These are phyloP conservation scores for Nothobranchius kuhntae DNA, from an alignment of 2,113 vertebrate genomes.

Conservation along the genomic window DNA sequence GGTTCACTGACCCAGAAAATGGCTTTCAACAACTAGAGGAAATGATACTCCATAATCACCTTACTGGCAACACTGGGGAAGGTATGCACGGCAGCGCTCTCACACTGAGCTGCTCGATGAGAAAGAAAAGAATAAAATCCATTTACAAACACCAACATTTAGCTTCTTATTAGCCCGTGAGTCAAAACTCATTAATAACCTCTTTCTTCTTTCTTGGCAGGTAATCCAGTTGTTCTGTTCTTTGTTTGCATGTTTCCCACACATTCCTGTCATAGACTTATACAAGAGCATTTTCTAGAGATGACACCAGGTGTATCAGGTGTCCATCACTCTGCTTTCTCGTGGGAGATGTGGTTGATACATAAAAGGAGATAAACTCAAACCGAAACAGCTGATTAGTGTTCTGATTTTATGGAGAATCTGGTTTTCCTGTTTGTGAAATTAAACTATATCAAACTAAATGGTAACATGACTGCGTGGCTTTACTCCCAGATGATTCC, in stretches of 20 bases:
- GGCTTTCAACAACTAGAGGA: constrained; percentile 86
- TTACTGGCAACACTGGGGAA: constrained; percentile 54
- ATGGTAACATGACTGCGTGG: no score
- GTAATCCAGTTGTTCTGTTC: constrained; percentile 3
- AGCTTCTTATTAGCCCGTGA: neutral
- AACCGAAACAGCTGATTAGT: neutral
- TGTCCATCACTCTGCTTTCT: constrained; percentile 39
- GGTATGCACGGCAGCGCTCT: constrained; percentile 41
- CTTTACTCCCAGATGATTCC: no score
- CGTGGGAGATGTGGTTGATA: constrained; percentile 25
- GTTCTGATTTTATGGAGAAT: neutral
- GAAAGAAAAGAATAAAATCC: no score
- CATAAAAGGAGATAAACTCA: neutral
- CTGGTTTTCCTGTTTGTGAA: accelerated
- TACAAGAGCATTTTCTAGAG: constrained; percentile 6
- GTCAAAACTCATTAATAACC: neutral
- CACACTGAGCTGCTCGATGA: constrained; percentile 12
- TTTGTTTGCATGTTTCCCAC: constrained; percentile 51
- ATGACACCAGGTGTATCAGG: constrained; percentile 47
- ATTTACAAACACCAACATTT: no score
- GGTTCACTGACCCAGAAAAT: constrained; percentile 91
- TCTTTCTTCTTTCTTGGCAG: constrained; percentile 8
- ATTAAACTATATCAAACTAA: no score
- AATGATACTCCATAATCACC: constrained; percentile 83
- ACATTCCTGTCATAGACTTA: constrained; percentile 47